These are phyloP conservation scores for Dipodomys merriami DNA, from an alignment of 2,113 vertebrate genomes.

Conservation along the genomic window DNA sequence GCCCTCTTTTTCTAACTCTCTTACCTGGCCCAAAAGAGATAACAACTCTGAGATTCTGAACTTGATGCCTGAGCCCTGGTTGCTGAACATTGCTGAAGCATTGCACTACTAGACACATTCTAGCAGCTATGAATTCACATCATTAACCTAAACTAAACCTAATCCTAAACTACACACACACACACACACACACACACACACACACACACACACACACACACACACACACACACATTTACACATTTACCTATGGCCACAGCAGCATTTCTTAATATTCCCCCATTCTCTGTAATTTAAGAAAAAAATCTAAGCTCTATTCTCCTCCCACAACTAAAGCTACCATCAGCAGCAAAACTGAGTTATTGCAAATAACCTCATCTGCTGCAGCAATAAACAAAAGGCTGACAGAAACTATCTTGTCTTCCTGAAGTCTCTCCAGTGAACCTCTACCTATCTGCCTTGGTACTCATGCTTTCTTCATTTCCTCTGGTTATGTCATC, in stretches of 20 bases:
- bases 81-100: background rate
- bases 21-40: background rate
- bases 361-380: background rate
- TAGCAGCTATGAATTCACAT: background rate
- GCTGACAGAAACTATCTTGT: background rate
- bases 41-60: background rate
- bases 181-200: no score
- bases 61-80: background rate
- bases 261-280: slow-evolving; percentile 9
- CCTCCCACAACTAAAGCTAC: background rate
- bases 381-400: background rate
- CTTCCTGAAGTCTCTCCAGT: background rate
- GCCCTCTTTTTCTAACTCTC: background rate
- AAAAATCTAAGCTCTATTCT: background rate
- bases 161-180: background rate
- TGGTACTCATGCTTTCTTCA: background rate
- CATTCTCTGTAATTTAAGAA: slow-evolving; percentile 14
- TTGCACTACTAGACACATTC: background rate
- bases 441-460: background rate
- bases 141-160: background rate
- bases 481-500: background rate
- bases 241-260: background rate
- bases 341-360: background rate
- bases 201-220: background rate
- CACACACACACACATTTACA: background rate